Evolutionary conservation across 2,888 invertebrate species (phyloP).

Genomic region (Lathronympha strigana): DNA sequence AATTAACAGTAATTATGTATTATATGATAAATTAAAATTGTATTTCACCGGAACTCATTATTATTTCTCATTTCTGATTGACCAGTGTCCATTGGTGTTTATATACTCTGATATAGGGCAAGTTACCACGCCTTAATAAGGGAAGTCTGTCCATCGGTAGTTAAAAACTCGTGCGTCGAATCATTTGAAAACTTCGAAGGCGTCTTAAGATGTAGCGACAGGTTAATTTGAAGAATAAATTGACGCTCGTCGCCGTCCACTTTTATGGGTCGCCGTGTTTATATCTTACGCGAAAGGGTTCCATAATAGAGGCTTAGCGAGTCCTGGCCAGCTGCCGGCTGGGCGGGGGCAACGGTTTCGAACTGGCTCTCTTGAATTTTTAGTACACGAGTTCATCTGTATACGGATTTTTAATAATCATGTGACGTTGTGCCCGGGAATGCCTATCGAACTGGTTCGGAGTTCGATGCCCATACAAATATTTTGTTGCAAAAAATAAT

Average conservation of each 20-base stretch:
- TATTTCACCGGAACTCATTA: constrained; percentile 18
- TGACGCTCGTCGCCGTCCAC: constrained; percentile 63
- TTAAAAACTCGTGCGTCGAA: constrained; percentile 32
- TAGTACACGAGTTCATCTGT: constrained; percentile 56
- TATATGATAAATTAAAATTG: constrained; percentile 19
- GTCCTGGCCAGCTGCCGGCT: constrained; percentile 65
- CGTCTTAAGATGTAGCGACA: constrained; percentile 74
- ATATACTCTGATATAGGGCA: constrained; percentile 22
- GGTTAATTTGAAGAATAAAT: constrained; percentile 81
- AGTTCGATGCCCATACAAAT: constrained; percentile 43
- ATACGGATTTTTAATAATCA: constrained; percentile 45
- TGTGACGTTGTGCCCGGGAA: constrained; percentile 39
- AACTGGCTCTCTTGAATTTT: constrained; percentile 65
- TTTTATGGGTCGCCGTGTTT: constrained; percentile 67
- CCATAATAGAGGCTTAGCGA: constrained; percentile 71
- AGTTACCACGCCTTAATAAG: constrained; percentile 15
- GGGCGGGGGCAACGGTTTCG: constrained; percentile 69
- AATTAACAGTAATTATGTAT: constrained; percentile 32
- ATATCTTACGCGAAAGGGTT: constrained; percentile 53
- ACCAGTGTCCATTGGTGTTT: background rate
- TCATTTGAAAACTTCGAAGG: constrained; percentile 22
- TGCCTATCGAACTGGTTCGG: constrained; percentile 42
- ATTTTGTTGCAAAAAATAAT: constrained; percentile 41
- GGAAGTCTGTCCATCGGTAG: constrained; percentile 12
- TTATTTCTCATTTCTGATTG: constrained; percentile 10